Conservation (phyloP, 2,113 vertebrate species). For the Thinocorus orbignyianus region DNA sequence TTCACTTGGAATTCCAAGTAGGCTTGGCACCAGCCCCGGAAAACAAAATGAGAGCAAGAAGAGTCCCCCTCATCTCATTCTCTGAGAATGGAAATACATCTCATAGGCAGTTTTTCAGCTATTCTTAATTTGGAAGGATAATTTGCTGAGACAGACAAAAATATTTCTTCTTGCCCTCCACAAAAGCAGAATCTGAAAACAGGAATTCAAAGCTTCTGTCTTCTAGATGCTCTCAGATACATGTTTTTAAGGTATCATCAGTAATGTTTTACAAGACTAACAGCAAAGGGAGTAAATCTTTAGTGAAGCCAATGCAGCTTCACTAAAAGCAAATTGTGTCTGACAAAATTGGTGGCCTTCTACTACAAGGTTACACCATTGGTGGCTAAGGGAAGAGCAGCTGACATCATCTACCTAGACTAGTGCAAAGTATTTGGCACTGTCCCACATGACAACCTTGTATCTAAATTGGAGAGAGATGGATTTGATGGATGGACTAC, state of each 20-base stretch:
- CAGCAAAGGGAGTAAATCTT: neutral
- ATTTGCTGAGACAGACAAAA: neutral
- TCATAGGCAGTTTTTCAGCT: neutral
- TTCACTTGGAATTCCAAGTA: neutral
- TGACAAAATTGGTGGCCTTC: neutral
- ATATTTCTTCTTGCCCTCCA: neutral
- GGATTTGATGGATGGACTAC: neutral
- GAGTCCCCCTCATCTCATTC: neutral
- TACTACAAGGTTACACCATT: neutral
- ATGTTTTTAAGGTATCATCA: neutral
- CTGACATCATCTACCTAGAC: neutral
- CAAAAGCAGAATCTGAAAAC: neutral
- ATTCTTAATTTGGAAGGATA: neutral
- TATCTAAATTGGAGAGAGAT: neutral
- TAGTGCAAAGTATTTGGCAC: neutral
- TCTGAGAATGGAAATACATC: neutral
- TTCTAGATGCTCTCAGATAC: neutral
- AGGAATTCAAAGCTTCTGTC: neutral
- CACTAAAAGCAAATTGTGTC: neutral
- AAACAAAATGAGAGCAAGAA: neutral
- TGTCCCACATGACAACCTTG: neutral
- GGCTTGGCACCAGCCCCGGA: neutral
- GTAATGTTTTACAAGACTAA: neutral
- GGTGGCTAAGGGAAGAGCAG: neutral
- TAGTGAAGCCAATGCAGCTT: neutral